Evolutionary conservation across 1,140 invertebrate species (phyloP), one percentile per base, ranked within the genome.

Genomic region (Ceratina australensis): DNA sequence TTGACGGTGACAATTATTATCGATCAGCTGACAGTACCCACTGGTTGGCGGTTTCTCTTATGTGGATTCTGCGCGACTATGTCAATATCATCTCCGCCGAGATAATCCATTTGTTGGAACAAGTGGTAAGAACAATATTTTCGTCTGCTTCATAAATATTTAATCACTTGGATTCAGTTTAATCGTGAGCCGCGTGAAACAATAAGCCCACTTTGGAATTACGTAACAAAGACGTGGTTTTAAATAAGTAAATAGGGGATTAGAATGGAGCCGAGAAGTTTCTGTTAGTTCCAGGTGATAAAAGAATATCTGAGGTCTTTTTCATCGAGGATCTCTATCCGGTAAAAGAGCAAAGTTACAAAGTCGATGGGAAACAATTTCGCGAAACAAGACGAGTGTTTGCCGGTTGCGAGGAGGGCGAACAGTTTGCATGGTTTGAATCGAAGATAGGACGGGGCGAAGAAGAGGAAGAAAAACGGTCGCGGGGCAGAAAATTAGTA

Each of bases 401-500:
- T 16, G 47, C 26, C 20, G 8, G 15, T 52, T 50, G n/a, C 49
- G 52, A 26, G 13, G 49, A 3, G n/a, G n/a, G 12, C n/a, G 28
- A 54, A 22, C 56, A 22, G 26, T 66, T 56, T 20, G 67, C 56
- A 49, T 61, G 66, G 28, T 52, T 71, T 26, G 20, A 50, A 47
- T n/a, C 24, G 13, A 1, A 20, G 28, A 61, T 52, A 26, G 47
- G 16, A 18, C 52, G 52, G 2, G 10, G 50, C 12, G 56, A 10
- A 15, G 3, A 54, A 54, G 26, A 71, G 64, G 20, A 4, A 15
- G 20, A 49, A 78, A 72, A 65, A 69, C 54, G n/a, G 7, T 42
- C 24, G 13, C 15, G 56, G 5, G 33, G 26, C 47, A 28, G 63
- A 72, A 71, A 84, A 84, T 84, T 74, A 81, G 69, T 81, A 66